Percentiles rank a stretch among this genome's conserved stretches.
Evolutionary conservation across 2,888 invertebrate species (phyloP).

Genomic region (Plebejus anna): DNA sequence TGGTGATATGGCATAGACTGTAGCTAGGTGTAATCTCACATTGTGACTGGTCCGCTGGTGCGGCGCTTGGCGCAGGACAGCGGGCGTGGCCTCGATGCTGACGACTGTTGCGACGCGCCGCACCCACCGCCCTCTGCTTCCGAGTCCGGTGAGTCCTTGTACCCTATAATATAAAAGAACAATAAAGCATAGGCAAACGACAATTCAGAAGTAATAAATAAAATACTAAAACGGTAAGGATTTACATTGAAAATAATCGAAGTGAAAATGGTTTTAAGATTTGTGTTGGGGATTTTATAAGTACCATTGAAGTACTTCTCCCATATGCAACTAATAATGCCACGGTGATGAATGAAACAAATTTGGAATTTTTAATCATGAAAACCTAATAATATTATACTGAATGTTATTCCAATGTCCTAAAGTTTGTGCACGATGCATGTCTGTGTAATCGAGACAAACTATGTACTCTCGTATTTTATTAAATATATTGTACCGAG

Average conservation of each 20-base stretch:
- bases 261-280: too few species aligned
- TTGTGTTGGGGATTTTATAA: not conserved
- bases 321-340: not conserved
- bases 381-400: not conserved
- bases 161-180: slow-evolving; percentile 4
- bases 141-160: slow-evolving; percentile 61
- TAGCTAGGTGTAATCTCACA: slow-evolving; percentile 78
- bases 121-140: slow-evolving; percentile 75
- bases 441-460: slow-evolving; percentile 40
- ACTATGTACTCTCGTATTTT: slow-evolving; percentile 31
- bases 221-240: not conserved
- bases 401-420: not conserved
- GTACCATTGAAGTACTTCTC: not conserved
- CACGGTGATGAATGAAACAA: not conserved
- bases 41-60: slow-evolving; percentile 80
- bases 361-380: not conserved
- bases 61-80: slow-evolving; percentile 79
- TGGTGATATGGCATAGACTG: slow-evolving; percentile 62
- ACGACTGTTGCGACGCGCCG: slow-evolving; percentile 77
- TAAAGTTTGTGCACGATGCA: slow-evolving; percentile 53
- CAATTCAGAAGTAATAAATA: not conserved
- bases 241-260: not conserved
- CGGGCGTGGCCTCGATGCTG: slow-evolving; percentile 75
- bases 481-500: slow-evolving; percentile 11
- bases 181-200: not conserved